Evolutionary conservation across 2,113 vertebrate species (phyloP).

Genomic region (Danionella cerebrum): DNA sequence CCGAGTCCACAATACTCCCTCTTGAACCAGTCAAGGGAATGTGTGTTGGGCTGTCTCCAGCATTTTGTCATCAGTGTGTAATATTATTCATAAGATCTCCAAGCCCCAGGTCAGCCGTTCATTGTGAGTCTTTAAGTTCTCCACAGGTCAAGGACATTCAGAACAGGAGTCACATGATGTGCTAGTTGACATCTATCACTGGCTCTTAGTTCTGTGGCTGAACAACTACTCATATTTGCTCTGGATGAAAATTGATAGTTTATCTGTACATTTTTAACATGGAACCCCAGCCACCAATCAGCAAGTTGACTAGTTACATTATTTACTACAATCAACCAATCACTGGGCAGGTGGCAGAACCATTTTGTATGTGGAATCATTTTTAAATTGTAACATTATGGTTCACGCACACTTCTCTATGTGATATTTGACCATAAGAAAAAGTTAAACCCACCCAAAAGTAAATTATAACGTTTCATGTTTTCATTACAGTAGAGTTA

Average conservation of each 20-base stretch:
- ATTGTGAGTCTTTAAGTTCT: not conserved
- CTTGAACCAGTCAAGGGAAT: not conserved
- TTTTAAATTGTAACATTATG: no score
- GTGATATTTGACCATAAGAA: no score
- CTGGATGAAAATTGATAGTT: not conserved
- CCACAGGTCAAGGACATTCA: conserved; percentile 9
- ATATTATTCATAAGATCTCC: conserved; percentile 25
- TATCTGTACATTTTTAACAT: not conserved
- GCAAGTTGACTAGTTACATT: no score
- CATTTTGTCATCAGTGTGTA: conserved; percentile 20
- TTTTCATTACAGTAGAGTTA: no score
- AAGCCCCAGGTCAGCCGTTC: conserved; percentile 21
- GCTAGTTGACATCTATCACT: not conserved
- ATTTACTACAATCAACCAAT: no score
- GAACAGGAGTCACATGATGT: not conserved
- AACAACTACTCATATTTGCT: not conserved
- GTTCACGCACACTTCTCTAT: no score
- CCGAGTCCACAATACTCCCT: not conserved
- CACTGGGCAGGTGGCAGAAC: no score
- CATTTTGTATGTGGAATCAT: no score
- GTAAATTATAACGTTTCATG: no score
- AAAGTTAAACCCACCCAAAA: no score
- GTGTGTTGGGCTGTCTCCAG: conserved; percentile 10
- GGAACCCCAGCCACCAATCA: no score
- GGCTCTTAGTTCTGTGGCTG: not conserved